These are phyloP conservation scores for Ictalurus furcatus DNA, from an alignment of 2,113 vertebrate species.

Conservation along the genomic window DNA sequence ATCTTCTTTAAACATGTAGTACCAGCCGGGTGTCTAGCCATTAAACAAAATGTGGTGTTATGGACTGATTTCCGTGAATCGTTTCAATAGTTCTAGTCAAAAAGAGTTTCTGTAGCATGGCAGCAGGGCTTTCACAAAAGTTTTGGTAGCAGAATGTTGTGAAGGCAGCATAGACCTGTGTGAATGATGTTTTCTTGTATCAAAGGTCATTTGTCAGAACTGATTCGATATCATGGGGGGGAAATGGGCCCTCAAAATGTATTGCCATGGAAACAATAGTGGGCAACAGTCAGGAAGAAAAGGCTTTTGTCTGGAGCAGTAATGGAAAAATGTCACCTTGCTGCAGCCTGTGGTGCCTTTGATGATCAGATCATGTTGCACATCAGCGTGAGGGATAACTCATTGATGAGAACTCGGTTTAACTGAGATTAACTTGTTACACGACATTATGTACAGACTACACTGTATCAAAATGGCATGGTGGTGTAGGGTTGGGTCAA, in stretches of 20 bases:
- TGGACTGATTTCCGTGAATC: neutral
- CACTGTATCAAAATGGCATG: neutral
- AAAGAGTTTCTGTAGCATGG: neutral
- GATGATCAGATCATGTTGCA: neutral
- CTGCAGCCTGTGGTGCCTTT: neutral
- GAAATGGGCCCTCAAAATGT: neutral
- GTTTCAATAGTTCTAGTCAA: neutral
- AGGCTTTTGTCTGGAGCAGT: neutral
- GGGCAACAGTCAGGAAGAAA: constrained; percentile 11
- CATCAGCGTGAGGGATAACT: neutral
- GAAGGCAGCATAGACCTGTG: neutral
- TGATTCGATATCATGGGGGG: constrained; percentile 33
- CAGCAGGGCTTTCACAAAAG: neutral
- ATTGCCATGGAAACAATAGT: constrained; percentile 47
- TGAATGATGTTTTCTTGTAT: constrained; percentile 1
- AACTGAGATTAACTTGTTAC: constrained; percentile 1
- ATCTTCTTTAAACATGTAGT: neutral
- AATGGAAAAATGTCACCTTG: constrained; percentile 35
- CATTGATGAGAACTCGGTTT: neutral
- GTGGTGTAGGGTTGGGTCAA: neutral
- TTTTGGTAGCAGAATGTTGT: neutral
- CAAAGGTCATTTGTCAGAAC: constrained; percentile 57
- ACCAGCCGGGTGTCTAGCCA: neutral
- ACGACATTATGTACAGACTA: neutral
- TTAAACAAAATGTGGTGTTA: neutral